These are phyloP conservation scores for Chrysopilus asiliformis DNA, from an alignment of 2,888 invertebrate genomes.

Conservation along the genomic window DNA sequence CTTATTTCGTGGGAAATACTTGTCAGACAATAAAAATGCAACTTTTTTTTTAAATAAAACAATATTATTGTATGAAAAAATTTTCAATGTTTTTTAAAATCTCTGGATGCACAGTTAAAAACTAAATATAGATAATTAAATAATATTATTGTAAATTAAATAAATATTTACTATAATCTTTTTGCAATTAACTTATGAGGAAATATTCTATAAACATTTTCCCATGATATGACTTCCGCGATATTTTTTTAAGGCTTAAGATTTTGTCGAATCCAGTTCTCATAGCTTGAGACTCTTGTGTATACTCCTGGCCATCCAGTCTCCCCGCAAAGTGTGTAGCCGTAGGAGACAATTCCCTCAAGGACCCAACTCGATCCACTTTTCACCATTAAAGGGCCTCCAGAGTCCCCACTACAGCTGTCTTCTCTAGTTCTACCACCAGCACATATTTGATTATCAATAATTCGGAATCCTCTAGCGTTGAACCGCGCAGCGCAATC, in stretches of 20 bases:
- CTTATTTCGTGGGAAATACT: too few species aligned
- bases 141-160: too few species aligned
- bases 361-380: slow-evolving; percentile 2
- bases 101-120: too few species aligned
- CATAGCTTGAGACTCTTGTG: slow-evolving; percentile 43
- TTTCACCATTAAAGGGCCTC: slow-evolving; percentile 40
- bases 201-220: too few species aligned
- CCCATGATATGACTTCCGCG: too few species aligned
- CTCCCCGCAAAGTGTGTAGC: slow-evolving; percentile 22
- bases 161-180: too few species aligned
- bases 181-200: too few species aligned
- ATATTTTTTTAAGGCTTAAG: slow-evolving; percentile 23
- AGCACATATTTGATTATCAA: slow-evolving; percentile 8
- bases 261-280: slow-evolving; percentile 47
- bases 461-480: neutral
- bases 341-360: slow-evolving; percentile 34
- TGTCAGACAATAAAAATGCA: too few species aligned
- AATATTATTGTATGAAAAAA: too few species aligned
- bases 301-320: slow-evolving; percentile 49
- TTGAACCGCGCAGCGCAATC: slow-evolving; percentile 29
- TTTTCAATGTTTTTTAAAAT: too few species aligned
- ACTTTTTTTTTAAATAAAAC: too few species aligned
- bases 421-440: slow-evolving; percentile 35
- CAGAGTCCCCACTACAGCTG: slow-evolving; percentile 44
- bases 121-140: too few species aligned